Percentiles rank a stretch among this genome's conserved stretches.
These are phyloP conservation scores for Seriola aureovittata DNA, from an alignment of 2,113 vertebrate species.

Conservation along the genomic window DNA sequence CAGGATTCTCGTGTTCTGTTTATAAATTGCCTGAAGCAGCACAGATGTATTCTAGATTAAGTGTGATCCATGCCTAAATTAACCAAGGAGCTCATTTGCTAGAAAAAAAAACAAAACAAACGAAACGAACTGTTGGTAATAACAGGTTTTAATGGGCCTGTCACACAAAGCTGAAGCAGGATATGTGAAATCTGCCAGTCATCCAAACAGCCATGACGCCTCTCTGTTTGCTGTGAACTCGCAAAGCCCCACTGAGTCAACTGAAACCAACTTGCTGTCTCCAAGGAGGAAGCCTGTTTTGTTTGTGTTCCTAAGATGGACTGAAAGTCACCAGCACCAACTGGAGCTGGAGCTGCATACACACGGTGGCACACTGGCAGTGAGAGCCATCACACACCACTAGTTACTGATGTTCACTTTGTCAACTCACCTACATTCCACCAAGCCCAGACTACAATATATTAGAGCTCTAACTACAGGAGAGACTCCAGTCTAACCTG, in stretches of 20 bases:
- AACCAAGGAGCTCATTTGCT: background rate
- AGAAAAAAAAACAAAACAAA: no score
- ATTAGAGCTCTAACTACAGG: conserved; percentile 18
- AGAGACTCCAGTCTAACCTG: background rate
- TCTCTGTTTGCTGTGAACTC: conserved; percentile 40
- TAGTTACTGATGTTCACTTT: conserved; percentile 5
- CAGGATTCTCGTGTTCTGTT: background rate
- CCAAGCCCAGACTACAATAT: background rate
- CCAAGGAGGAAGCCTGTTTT: conserved; percentile 40
- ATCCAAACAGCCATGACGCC: conserved; percentile 5
- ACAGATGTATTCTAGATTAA: conserved; percentile 18
- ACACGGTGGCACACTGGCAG: background rate
- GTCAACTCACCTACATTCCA: background rate
- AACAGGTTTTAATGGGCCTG: conserved; percentile 15
- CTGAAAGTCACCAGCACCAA: conserved; percentile 59
- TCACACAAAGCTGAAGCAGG: conserved; percentile 10
- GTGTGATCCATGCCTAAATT: conserved; percentile 7
- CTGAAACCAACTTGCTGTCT: conserved; percentile 38
- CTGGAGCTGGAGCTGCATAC: background rate
- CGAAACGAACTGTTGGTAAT: background rate
- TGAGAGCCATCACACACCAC: background rate
- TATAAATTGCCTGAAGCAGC: background rate
- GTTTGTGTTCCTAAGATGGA: conserved; percentile 39
- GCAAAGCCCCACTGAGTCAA: conserved; percentile 31
- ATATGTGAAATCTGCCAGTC: conserved; percentile 15